Base-by-base conservation (phyloP, 2,888 invertebrate genomes). In the Pelosia muscerda region DNA sequence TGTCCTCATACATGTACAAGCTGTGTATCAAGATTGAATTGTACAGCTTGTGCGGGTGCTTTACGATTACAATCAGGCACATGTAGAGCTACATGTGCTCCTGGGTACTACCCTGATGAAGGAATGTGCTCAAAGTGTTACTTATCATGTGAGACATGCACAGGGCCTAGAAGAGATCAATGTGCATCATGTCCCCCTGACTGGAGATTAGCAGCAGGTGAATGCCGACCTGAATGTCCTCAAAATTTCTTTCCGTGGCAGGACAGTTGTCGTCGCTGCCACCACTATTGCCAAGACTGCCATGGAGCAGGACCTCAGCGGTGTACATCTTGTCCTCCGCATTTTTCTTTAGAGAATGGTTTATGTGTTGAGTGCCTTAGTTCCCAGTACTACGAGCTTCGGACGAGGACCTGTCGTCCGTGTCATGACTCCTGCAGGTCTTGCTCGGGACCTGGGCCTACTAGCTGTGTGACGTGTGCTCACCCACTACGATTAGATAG, bases 211-310 rank as follows among this genome's bases (percentile, higher is more conserved):
- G 97, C 97, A 8, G 97, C 97, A 2, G 97, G 98, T 2, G 97
- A 97, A 88, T 98, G 98, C 83, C 96, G 97, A 84, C 97, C 97
- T 0, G 97, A 97, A 85, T 98, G 98, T 88, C 98, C 98, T 2
- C 97, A 97, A 84, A 94, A 98, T 69, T 98, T 97, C 89, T 98
- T 97, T 87, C 97, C 97, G 77, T 97, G 97, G 77, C 96, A 97
- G 80, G 97, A 96, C 76, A 97, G 97, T 64, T 98, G 98, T 86
- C 97, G 97, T 79, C 97, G 97, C 84, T 98, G 98, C 90, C 98
- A 98, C 92, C 97, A 97, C 86, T 97, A 97, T 81, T 98, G 98
- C 88, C 96, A 97, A 83, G 97, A 97, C 83, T 98, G 98, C 87
- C 97, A 97, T 85, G 98, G 98, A 13, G 97, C 97, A 70, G 97